These are phyloP conservation scores for Phalacrocorax brasilianus DNA, from an alignment of 2,113 vertebrate genomes.

Conservation along the genomic window DNA sequence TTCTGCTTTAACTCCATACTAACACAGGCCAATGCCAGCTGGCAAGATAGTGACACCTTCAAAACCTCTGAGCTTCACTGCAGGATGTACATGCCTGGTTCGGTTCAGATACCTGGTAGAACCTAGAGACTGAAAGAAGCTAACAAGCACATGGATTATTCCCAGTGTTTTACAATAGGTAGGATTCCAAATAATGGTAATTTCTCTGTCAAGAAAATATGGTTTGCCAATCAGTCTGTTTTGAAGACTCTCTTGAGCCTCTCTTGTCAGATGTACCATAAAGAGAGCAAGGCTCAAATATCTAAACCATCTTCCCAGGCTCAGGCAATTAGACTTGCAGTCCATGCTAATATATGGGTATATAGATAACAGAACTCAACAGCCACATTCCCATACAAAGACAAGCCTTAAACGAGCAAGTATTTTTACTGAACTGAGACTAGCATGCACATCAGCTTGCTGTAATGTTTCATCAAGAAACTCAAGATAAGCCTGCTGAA, in stretches of 20 bases:
- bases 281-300: neutral
- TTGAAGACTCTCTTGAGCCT: neutral
- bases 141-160: neutral
- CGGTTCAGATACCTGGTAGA: neutral
- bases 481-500: neutral
- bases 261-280: neutral
- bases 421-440: neutral
- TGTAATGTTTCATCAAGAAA: neutral
- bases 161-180: neutral
- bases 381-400: neutral
- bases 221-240: neutral
- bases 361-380: neutral
- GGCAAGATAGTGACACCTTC: rapidly evolving
- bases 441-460: neutral
- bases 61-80: neutral
- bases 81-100: neutral
- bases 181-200: neutral
- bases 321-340: neutral
- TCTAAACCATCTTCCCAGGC: neutral
- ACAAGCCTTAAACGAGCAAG: neutral
- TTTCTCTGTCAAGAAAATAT: neutral
- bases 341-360: neutral
- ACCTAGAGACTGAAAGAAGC: neutral
- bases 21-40: neutral
- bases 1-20: neutral